Base-by-base conservation (phyloP, 2,113 vertebrate species). In the Scomber japonicus region DNA sequence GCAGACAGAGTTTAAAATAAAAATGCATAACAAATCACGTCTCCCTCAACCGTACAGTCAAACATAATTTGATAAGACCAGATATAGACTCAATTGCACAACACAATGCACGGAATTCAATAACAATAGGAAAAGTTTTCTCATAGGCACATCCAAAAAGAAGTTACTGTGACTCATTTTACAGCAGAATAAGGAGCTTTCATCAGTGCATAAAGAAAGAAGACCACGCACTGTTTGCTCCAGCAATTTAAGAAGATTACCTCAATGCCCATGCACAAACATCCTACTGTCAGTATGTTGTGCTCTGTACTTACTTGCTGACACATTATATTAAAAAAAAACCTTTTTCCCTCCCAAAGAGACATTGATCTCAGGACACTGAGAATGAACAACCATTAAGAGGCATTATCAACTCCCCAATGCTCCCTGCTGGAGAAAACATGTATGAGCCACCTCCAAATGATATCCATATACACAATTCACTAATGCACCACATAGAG, bases 361-460 rank as follows among this genome's bases (percentile, higher is more conserved):
- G 75, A 79, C 71, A 63, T 45, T 61, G 73, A 78, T 81, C 45
- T 50, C 72, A 35, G 86, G 84, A 88, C 88, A 84, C 27, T 40
- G 71, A 63, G n/a, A 35, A 17, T 46, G 48, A 19, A 55, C 71
- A 35, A 35, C 49, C 56, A 35, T 50, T 31, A 55, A 78, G 59
- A 62, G 17, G 40, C 74, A 53, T 71, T 84, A 77, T 60, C 62
- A 63, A 57, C 65, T 69, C 77, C 73, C 59, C 59, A 60, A 64
- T 53, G 65, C 48, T 46, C 75, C 54, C 69, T 45, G 12, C 35
- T 14, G 45, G 46, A 82, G 59, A 70, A 82, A 71, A 73, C 74
- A 71, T 78, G 35, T 77, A 73, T 54, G 66, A 81, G 54, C 30
- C 27, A 21, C 65, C 15, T 72, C 65, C 56, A 40, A 62, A 40